These are phyloP conservation scores for Bhutanitis thaidina DNA, from an alignment of 2,888 invertebrate genomes.

Conservation along the genomic window DNA sequence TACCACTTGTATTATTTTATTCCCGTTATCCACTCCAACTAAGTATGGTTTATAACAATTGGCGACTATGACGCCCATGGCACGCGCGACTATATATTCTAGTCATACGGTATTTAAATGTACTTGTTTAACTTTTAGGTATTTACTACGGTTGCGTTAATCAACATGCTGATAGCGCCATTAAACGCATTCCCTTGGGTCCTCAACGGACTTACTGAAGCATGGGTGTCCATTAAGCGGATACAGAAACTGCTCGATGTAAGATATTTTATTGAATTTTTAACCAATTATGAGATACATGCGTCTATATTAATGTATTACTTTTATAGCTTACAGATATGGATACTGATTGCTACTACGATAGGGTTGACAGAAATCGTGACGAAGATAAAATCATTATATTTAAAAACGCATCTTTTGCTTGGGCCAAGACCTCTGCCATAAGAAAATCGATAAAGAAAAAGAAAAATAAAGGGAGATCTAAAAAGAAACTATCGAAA, in stretches of 20 bases:
- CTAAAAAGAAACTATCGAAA: conserved; percentile 56
- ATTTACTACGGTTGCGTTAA: conserved; percentile 95
- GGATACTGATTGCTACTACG: conserved; percentile 82
- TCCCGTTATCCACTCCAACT: no score
- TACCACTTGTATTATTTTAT: no score
- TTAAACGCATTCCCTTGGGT: conserved; percentile 99
- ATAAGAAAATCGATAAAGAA: conserved; percentile 38
- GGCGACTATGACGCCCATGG: no score
- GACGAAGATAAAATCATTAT: conserved; percentile 79
- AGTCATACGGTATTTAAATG: background rate
- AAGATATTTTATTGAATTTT: conserved; percentile 40
- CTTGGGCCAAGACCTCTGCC: conserved; percentile 73
- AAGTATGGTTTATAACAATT: no score
- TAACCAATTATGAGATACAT: no score
- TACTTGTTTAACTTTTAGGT: conserved; percentile 52
- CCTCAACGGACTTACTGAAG: conserved; percentile 96
- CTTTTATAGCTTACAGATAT: conserved; percentile 80
- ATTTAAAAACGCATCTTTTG: conserved; percentile 81
- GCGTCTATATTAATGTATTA: background rate
- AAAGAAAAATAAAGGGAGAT: conserved; percentile 71
- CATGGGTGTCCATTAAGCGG: conserved; percentile 95
- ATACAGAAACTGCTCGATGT: conserved; percentile 91
- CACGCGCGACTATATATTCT: no score
- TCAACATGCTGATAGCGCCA: conserved; percentile 97
- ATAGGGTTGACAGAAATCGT: conserved; percentile 63